Evolutionary conservation across 2,888 invertebrate species (phyloP).

Genomic region (Plagodis dolabraria): DNA sequence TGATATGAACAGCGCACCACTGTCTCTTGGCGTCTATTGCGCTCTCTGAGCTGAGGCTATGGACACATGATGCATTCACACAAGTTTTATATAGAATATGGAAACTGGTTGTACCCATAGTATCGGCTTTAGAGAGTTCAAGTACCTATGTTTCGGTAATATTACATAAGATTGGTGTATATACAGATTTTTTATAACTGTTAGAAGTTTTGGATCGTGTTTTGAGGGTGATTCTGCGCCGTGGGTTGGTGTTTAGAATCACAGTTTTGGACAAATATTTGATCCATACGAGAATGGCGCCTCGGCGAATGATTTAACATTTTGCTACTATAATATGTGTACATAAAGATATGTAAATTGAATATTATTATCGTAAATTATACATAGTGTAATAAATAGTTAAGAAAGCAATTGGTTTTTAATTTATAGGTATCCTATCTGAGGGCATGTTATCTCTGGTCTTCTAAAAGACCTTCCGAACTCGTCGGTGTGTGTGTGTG

Average conservation of each 20-base stretch:
- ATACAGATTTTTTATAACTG: constrained; percentile 67
- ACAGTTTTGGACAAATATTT: constrained; percentile 18
- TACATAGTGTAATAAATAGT: constrained; percentile 81
- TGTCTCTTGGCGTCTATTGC: too few species aligned
- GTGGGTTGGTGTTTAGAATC: constrained; percentile 5
- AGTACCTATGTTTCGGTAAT: neutral
- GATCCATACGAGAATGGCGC: constrained; percentile 27
- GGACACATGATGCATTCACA: too few species aligned
- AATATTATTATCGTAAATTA: constrained; percentile 76
- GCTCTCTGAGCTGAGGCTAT: too few species aligned
- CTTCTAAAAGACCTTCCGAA: too few species aligned
- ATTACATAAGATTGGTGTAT: constrained; percentile 55
- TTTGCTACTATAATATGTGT: constrained; percentile 76
- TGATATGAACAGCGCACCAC: neutral
- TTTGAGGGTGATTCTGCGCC: constrained; percentile 43
- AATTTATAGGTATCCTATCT: too few species aligned
- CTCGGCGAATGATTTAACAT: constrained; percentile 63
- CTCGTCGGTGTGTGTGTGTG: too few species aligned
- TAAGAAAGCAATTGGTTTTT: constrained; percentile 65
- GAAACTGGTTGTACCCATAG: too few species aligned
- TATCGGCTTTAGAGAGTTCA: too few species aligned
- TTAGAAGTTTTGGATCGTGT: constrained; percentile 61
- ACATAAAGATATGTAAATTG: constrained; percentile 81
- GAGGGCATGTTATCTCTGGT: too few species aligned
- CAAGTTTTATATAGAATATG: too few species aligned